Evolutionary conservation across 1,140 invertebrate species (phyloP).

Genomic region (Hyles euphorbiae): DNA sequence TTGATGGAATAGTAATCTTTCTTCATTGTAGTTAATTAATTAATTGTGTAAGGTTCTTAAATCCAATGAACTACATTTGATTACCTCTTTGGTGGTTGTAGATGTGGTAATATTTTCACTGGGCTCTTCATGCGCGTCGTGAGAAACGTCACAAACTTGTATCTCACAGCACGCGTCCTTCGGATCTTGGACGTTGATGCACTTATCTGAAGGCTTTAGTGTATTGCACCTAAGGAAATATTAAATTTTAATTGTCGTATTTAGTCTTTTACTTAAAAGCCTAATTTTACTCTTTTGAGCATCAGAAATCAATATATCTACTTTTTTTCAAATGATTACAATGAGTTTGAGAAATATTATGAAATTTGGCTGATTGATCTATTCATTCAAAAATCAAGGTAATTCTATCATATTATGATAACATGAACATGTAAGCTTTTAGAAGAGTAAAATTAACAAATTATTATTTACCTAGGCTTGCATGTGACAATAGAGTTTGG

Average conservation of each 20-base stretch:
- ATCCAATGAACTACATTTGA: background rate
- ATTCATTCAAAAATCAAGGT: too few species aligned
- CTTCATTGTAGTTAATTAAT: too few species aligned
- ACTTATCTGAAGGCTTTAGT: constrained; percentile 78
- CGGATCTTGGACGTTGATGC: constrained; percentile 83
- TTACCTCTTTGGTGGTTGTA: constrained; percentile 29
- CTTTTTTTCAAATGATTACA: too few species aligned
- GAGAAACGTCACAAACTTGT: constrained; percentile 87
- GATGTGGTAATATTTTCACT: constrained; percentile 39
- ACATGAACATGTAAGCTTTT: background rate
- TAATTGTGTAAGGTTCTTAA: background rate
- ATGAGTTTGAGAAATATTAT: too few species aligned
- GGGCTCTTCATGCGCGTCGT: constrained; percentile 81
- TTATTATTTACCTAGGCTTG: constrained; percentile 76
- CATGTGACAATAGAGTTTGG: constrained; percentile 83
- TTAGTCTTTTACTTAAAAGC: too few species aligned
- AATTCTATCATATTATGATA: too few species aligned
- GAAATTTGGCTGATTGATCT: too few species aligned
- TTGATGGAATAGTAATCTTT: too few species aligned
- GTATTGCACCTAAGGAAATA: constrained; percentile 72
- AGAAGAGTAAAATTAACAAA: background rate
- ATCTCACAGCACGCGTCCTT: constrained; percentile 90
- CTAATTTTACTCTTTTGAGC: too few species aligned
- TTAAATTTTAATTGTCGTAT: too few species aligned
- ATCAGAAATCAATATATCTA: too few species aligned